Evolutionary conservation across 2,113 vertebrate species (phyloP).

Genomic region (Anthoscopus minutus): DNA sequence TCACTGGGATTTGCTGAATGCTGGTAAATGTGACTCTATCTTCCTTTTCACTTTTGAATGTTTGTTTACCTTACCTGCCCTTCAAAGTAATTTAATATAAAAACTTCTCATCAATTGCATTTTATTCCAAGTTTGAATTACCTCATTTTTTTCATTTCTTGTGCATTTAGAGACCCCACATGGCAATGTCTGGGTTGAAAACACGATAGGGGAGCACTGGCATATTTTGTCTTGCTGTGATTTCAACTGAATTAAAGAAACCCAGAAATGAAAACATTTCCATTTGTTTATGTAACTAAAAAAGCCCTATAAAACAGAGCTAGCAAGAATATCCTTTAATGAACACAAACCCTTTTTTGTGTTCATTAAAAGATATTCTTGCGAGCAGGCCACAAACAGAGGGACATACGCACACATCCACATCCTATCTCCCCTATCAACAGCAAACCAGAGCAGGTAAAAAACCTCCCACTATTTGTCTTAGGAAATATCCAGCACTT

Average conservation of each 20-base stretch:
- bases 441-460: conserved; percentile 46
- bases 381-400: conserved; percentile 18
- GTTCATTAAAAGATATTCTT: too few relatives aligned
- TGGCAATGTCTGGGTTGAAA: not conserved
- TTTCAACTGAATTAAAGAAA: conserved; percentile 25
- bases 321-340: not conserved
- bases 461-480: conserved; percentile 61
- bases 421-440: conserved; percentile 32
- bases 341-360: conserved; percentile 13
- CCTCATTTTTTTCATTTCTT: not conserved
- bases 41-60: not conserved
- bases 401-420: not conserved
- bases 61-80: not conserved
- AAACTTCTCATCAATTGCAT: not conserved
- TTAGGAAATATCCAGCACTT: conserved; percentile 71
- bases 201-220: not conserved
- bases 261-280: conserved; percentile 26
- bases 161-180: not conserved
- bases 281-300: conserved; percentile 14
- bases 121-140: not conserved
- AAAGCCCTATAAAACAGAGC: not conserved
- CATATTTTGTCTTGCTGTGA: not conserved
- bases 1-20: not conserved
- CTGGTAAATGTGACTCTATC: not conserved
- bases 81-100: not conserved